These are phyloP conservation scores for Okamejei kenojei DNA, from an alignment of 2,797 vertebrate species.

Conservation along the genomic window DNA sequence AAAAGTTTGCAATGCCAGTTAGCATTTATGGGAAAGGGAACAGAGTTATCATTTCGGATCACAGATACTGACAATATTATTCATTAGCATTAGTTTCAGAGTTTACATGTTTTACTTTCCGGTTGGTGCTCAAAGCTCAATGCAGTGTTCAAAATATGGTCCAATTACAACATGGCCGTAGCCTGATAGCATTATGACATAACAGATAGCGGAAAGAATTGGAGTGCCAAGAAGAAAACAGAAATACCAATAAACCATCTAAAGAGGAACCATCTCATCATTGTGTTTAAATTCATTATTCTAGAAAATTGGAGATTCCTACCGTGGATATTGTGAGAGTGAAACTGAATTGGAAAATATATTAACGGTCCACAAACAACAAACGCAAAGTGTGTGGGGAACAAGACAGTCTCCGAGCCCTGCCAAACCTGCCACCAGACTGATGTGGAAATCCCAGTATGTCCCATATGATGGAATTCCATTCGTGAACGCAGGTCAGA, in stretches of 20 bases:
- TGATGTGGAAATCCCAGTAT: slow-evolving; percentile 81
- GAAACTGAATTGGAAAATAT: slow-evolving; percentile 68
- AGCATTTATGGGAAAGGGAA: too few relatives aligned
- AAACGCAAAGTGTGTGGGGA: slow-evolving; percentile 70
- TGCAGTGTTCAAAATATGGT: not conserved
- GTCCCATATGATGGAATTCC: slow-evolving; percentile 75
- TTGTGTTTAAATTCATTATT: slow-evolving; percentile 16
- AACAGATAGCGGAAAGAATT: not conserved
- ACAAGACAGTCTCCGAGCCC: slow-evolving; percentile 72
- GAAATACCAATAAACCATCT: not conserved
- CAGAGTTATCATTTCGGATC: too few relatives aligned
- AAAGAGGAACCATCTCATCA: not conserved
- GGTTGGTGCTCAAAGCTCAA: not conserved
- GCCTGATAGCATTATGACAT: not conserved
- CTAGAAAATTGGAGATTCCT: slow-evolving; percentile 76
- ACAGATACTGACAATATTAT: too few relatives aligned
- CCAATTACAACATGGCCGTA: too few relatives aligned
- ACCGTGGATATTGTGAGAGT: slow-evolving; percentile 69
- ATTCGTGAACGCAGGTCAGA: slow-evolving; percentile 71
- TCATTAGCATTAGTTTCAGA: too few relatives aligned
- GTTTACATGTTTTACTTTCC: too few relatives aligned
- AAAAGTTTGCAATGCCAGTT: too few relatives aligned
- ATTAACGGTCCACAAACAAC: slow-evolving; percentile 69
- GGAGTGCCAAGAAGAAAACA: not conserved
- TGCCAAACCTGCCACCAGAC: slow-evolving; percentile 69